phyloP scores from a whole-genome alignment of 1,140 invertebrate genomes.

The Metaphire vulgaris region DNA sequence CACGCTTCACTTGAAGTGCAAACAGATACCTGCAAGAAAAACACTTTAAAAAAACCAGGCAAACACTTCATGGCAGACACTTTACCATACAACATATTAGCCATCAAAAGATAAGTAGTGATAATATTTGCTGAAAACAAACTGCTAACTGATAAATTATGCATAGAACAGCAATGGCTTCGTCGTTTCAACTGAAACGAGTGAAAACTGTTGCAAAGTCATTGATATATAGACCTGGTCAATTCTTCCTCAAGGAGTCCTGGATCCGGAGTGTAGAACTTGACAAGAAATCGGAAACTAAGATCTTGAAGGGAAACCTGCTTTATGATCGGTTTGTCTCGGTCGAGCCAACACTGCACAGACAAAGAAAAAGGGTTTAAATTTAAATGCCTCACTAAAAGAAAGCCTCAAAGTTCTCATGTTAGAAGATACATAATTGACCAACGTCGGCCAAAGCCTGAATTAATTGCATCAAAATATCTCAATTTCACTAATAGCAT shows the following conservation, averaged over 20 bases:
- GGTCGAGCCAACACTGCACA: slow-evolving; percentile 87
- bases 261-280: slow-evolving; percentile 98
- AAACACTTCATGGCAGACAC: too few species aligned
- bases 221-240: slow-evolving; percentile 68
- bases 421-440: too few species aligned
- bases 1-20: slow-evolving; percentile 93
- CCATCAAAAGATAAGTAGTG: not conserved
- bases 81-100: not conserved
- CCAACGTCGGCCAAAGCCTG: too few species aligned
- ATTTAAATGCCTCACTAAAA: too few species aligned
- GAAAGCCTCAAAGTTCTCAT: too few species aligned
- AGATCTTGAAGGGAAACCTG: slow-evolving; percentile 67
- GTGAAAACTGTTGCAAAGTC: too few species aligned
- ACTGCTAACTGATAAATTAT: too few species aligned
- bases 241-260: slow-evolving; percentile 96
- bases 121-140: slow-evolving; percentile 13
- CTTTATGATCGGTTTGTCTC: slow-evolving; percentile 89
- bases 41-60: not conserved
- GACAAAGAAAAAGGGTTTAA: too few species aligned
- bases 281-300: slow-evolving; percentile 62
- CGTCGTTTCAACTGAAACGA: too few species aligned
- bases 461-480: too few species aligned
- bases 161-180: too few species aligned
- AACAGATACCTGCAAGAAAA: slow-evolving; percentile 70
- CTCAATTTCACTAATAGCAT: too few species aligned